Evolutionary conservation across 2,113 vertebrate genomes (phyloP).

Genomic region (Rhynchopsitta pachyrhyncha): DNA sequence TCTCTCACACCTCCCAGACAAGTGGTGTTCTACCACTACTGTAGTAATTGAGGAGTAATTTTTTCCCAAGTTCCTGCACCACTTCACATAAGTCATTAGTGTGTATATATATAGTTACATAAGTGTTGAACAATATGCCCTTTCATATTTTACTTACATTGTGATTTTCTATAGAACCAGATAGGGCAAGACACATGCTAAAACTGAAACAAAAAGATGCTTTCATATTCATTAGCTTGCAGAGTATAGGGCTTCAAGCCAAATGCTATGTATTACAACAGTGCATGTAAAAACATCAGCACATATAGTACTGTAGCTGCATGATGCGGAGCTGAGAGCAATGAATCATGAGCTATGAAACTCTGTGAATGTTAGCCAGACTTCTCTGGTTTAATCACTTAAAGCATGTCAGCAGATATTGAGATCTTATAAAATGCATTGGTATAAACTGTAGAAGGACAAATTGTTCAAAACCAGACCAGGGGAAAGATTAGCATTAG

Average conservation of each 20-base stretch:
- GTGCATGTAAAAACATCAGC: background rate
- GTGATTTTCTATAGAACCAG: background rate
- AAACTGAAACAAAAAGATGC: background rate
- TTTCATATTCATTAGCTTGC: background rate
- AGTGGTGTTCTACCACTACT: background rate
- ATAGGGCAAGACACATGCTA: background rate
- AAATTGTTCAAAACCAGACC: background rate
- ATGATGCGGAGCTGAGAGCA: background rate
- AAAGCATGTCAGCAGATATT: background rate
- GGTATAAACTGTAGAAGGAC: background rate
- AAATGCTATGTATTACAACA: background rate
- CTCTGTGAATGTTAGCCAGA: background rate
- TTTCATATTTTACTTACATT: background rate
- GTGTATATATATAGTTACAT: background rate
- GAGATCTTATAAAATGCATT: background rate
- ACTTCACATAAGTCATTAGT: background rate
- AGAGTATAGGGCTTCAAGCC: background rate
- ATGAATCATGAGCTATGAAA: background rate
- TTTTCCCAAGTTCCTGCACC: background rate
- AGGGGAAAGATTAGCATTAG: background rate
- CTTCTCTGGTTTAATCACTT: background rate
- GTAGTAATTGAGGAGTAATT: background rate
- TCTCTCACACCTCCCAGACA: background rate
- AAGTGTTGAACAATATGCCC: background rate
- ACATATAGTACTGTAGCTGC: background rate